Conservation (phyloP, 53 echinoderm and acorn worm species). For the Pentamera pediparva region DNA sequence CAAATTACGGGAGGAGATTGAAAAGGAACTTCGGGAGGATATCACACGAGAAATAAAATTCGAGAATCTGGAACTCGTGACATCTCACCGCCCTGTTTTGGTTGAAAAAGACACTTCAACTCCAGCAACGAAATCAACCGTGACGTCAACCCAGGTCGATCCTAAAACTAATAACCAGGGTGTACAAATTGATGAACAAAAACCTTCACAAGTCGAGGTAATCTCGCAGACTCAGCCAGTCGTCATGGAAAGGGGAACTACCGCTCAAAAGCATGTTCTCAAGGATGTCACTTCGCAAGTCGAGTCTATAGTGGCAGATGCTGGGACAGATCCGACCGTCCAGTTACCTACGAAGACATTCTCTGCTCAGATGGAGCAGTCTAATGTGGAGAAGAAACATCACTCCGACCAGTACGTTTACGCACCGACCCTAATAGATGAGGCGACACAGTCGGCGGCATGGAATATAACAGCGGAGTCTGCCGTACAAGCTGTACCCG, state of each 20-base stretch:
- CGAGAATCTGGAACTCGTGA: slow-evolving; percentile 7
- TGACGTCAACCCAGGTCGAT: not conserved
- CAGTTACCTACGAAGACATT: slow-evolving; percentile 12
- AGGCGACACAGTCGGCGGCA: slow-evolving; percentile 8
- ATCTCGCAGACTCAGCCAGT: slow-evolving; percentile 21
- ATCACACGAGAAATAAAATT: slow-evolving; percentile 18
- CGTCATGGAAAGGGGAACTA: slow-evolving; percentile 2
- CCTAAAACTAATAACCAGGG: not conserved
- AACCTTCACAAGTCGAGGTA: not conserved
- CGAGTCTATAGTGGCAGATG: not conserved
- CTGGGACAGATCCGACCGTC: not conserved
- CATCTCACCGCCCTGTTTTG: not conserved
- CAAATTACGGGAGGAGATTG: slow-evolving; percentile 8
- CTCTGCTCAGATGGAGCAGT: not conserved
- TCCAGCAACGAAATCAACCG: not conserved
- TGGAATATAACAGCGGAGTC: not conserved
- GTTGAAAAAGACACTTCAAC: slow-evolving; percentile 17
- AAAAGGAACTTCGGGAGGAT: slow-evolving; percentile 29
- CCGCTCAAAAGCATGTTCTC: not conserved
- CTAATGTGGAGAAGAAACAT: not conserved
- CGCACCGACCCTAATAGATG: slow-evolving; percentile 5
- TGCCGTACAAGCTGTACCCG: slow-evolving; percentile 7
- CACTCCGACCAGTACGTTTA: slow-evolving; percentile 24
- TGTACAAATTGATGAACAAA: not conserved
- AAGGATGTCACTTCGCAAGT: slow-evolving; percentile 21